Conservation (phyloP, 2,888 invertebrate genomes). For the Epicampocera succincta region DNA sequence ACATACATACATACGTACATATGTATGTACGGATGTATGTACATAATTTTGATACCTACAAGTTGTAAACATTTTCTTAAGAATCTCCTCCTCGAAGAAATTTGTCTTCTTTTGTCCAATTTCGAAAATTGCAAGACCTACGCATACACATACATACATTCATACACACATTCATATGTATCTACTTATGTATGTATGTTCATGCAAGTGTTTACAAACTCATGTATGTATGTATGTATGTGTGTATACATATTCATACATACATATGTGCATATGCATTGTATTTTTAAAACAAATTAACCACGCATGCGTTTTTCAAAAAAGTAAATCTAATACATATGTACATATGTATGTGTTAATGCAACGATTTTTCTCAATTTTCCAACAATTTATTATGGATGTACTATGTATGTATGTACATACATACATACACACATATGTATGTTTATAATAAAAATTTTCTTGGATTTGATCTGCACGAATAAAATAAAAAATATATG, state of each 20-base stretch:
- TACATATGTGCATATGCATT: background rate
- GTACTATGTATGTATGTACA: too few relatives aligned
- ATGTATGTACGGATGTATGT: background rate
- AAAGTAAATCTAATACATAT: constrained; percentile 19
- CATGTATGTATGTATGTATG: too few relatives aligned
- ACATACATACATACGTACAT: background rate
- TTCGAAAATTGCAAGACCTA: background rate
- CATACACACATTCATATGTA: too few relatives aligned
- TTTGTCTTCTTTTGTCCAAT: constrained; percentile 30
- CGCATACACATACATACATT: too few relatives aligned
- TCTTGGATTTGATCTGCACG: constrained; percentile 16
- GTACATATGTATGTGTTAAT: constrained; percentile 24
- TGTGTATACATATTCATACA: too few relatives aligned
- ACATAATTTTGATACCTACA: background rate
- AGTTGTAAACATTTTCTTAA: constrained; percentile 1
- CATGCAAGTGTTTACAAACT: too few relatives aligned
- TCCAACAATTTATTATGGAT: constrained; percentile 43
- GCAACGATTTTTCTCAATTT: constrained; percentile 54
- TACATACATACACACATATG: background rate
- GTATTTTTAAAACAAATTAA: constrained; percentile 45
- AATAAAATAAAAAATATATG: background rate
- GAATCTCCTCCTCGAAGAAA: constrained; percentile 44
- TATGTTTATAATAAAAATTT: constrained; percentile 1
- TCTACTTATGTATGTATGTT: too few relatives aligned
- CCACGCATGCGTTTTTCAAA: constrained; percentile 52